A percentile compares a stretch with the other conserved stretches of the same genome.
These are phyloP conservation scores for Thyatira batis DNA, from an alignment of 2,888 invertebrate species.

Conservation along the genomic window DNA sequence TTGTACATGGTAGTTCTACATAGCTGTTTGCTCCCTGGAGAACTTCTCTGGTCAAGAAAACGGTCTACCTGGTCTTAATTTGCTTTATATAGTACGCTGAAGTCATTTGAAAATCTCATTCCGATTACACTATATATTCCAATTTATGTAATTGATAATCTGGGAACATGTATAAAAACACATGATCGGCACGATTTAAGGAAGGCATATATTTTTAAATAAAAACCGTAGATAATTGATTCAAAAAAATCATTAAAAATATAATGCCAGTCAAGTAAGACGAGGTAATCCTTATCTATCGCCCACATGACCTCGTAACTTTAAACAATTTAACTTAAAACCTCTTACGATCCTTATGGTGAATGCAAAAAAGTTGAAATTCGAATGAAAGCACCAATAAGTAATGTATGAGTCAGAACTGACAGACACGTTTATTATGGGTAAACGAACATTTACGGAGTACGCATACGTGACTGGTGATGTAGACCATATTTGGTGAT, in stretches of 20 bases:
- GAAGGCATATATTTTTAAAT: not conserved
- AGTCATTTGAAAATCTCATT: too few relatives aligned
- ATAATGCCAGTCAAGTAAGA: slow-evolving; percentile 6
- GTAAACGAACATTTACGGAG: slow-evolving; percentile 46
- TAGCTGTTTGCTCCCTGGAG: too few relatives aligned
- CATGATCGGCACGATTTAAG: not conserved
- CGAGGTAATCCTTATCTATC: slow-evolving; percentile 62
- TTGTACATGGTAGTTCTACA: too few relatives aligned
- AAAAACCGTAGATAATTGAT: not conserved
- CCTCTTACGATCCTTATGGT: slow-evolving; percentile 23
- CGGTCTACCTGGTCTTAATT: too few relatives aligned
- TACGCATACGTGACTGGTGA: slow-evolving; percentile 49
- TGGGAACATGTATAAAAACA: not conserved
- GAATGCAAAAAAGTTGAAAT: slow-evolving; percentile 40
- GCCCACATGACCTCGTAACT: slow-evolving; percentile 46
- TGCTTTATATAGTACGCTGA: too few relatives aligned
- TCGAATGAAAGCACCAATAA: slow-evolving; percentile 22
- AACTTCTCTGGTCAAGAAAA: too few relatives aligned
- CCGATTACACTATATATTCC: too few relatives aligned
- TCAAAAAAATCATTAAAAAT: not conserved
- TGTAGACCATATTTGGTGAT: slow-evolving; percentile 60
- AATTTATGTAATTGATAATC: too few relatives aligned
- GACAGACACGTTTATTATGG: slow-evolving; percentile 46
- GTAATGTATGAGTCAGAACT: slow-evolving; percentile 58
- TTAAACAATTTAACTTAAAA: slow-evolving; percentile 15